These are phyloP conservation scores for Calephelis virginiensis DNA, from an alignment of 1,140 invertebrate species.

Conservation along the genomic window DNA sequence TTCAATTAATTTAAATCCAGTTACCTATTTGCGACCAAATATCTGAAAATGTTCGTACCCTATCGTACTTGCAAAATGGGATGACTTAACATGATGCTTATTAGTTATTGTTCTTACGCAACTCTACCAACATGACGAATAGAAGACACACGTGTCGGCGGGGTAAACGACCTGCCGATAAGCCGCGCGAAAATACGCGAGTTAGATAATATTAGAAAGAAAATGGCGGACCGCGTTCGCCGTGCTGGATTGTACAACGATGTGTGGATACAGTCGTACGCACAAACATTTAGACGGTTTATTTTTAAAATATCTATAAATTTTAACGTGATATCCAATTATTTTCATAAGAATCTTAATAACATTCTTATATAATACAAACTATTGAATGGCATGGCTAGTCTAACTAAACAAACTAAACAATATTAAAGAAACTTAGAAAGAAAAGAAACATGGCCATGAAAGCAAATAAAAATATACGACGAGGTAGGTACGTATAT, in stretches of 20 bases:
- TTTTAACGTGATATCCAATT: no score
- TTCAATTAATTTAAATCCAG: no score
- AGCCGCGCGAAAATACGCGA: constrained; percentile 65
- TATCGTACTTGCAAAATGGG: background rate
- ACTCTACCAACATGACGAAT: constrained; percentile 33
- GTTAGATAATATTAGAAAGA: constrained; percentile 73
- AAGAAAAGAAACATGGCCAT: no score
- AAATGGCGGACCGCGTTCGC: constrained; percentile 51
- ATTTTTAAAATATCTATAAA: background rate
- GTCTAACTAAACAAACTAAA: no score
- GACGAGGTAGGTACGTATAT: no score
- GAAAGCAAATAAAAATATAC: no score
- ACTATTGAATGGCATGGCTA: no score
- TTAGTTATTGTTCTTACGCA: constrained; percentile 27
- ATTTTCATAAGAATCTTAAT: no score
- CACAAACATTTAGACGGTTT: background rate
- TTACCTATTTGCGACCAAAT: no score
- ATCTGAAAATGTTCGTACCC: background rate
- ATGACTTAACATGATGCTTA: background rate
- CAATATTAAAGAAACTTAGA: no score
- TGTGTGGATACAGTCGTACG: constrained; percentile 14
- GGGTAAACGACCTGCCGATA: constrained; percentile 66
- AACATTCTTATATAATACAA: no score
- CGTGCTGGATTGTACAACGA: constrained; percentile 13
- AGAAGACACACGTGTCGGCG: constrained; percentile 52